Conservation (phyloP, 1,140 invertebrate genomes). For the Zaprionus vittiger region DNA sequence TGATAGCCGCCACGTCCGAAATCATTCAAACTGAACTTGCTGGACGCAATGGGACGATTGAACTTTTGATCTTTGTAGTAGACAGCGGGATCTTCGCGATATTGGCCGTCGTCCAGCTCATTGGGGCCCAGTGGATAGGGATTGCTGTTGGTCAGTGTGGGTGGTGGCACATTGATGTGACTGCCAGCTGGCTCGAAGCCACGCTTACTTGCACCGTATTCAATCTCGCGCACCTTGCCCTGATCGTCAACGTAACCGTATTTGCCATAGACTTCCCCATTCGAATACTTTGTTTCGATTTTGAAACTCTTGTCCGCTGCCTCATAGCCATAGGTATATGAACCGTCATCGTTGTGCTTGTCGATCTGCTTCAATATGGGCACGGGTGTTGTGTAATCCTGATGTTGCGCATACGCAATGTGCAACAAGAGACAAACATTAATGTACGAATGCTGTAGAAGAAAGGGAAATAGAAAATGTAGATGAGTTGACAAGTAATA, state of each 20-base stretch:
- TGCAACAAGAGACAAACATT: slow-evolving; percentile 21
- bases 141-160: slow-evolving; percentile 86
- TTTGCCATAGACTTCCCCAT: slow-evolving; percentile 91
- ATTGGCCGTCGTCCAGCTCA: slow-evolving; percentile 92
- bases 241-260: slow-evolving; percentile 90
- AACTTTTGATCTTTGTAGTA: slow-evolving; percentile 90
- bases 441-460: slow-evolving; percentile 3
- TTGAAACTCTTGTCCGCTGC: slow-evolving; percentile 96
- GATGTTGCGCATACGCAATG: slow-evolving; percentile 71
- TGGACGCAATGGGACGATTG: slow-evolving; percentile 85
- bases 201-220: slow-evolving; percentile 94
- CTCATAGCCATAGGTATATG: slow-evolving; percentile 95
- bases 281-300: slow-evolving; percentile 94
- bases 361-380: slow-evolving; percentile 94
- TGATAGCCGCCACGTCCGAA: slow-evolving; percentile 56
- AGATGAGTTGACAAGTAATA: background rate
- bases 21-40: slow-evolving; percentile 75
- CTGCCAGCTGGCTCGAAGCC: slow-evolving; percentile 93
- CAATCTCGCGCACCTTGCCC: slow-evolving; percentile 91
- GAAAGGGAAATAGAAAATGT: slow-evolving; percentile 12
- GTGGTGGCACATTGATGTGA: slow-evolving; percentile 92
- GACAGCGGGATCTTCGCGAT: slow-evolving; percentile 91
- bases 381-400: slow-evolving; percentile 87
- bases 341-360: slow-evolving; percentile 94
- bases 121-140: slow-evolving; percentile 87